These are phyloP conservation scores for Neoarius graeffei DNA, from an alignment of 2,113 vertebrate genomes.

Conservation along the genomic window DNA sequence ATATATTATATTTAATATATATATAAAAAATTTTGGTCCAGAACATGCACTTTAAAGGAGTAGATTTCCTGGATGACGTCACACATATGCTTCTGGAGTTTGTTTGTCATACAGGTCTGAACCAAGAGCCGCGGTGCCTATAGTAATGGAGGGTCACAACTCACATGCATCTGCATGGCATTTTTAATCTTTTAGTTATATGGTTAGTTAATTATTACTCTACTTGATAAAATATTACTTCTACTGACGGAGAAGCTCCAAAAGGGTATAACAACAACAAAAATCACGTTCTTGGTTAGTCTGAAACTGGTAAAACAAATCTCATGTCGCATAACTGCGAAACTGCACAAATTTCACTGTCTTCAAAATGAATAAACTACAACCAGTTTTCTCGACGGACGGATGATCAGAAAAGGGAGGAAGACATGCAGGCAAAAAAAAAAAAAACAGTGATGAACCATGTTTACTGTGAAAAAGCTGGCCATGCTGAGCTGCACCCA, in stretches of 20 bases:
- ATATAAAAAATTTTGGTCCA: too few species aligned
- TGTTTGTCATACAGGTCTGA: not conserved
- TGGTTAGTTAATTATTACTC: not conserved
- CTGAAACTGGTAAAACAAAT: not conserved
- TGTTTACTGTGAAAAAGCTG: not conserved
- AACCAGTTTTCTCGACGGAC: not conserved
- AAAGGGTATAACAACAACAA: not conserved
- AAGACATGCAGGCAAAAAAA: not conserved
- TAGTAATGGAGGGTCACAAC: not conserved
- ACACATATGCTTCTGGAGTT: not conserved
- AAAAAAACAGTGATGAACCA: not conserved
- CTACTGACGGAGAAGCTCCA: not conserved
- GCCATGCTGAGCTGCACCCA: not conserved
- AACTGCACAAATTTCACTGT: not conserved
- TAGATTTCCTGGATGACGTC: not conserved
- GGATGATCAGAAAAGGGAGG: not conserved
- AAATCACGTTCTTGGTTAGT: not conserved
- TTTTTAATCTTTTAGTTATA: not conserved
- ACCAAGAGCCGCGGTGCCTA: not conserved
- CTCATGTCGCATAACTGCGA: not conserved
- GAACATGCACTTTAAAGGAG: not conserved
- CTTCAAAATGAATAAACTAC: not conserved
- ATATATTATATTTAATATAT: too few species aligned
- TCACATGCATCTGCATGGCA: not conserved
- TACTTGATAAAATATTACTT: not conserved